Evolutionary conservation across 2,888 invertebrate genomes (phyloP).

Genomic region (Lathronympha strigana): DNA sequence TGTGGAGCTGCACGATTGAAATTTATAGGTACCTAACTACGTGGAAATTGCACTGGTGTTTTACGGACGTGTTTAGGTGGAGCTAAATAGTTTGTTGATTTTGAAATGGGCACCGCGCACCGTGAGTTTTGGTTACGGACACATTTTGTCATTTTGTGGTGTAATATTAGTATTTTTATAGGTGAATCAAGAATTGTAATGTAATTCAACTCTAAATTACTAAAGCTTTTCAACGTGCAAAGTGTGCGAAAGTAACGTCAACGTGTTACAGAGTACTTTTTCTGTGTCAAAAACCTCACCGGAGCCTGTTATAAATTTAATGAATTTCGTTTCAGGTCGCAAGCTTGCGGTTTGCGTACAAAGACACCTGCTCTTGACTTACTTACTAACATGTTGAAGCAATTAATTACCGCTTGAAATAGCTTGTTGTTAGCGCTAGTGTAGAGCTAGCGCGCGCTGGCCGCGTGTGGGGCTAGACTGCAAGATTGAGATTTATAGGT

Average conservation of each 20-base stretch:
- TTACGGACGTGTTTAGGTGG: slow-evolving; percentile 5
- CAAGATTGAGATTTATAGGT: slow-evolving; percentile 37
- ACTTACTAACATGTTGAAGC: slow-evolving; percentile 39
- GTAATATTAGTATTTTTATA: no score
- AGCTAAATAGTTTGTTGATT: background rate
- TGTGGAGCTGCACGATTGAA: slow-evolving; percentile 31
- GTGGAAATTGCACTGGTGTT: slow-evolving; percentile 32
- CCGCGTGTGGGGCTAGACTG: slow-evolving; percentile 33
- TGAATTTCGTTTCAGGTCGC: slow-evolving; percentile 23
- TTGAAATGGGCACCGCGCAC: slow-evolving; percentile 5
- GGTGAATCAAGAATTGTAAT: no score
- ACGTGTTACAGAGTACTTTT: slow-evolving; percentile 2
- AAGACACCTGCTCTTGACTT: slow-evolving; percentile 42
- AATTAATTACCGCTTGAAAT: slow-evolving; percentile 39
- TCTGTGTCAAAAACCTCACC: slow-evolving; percentile 7
- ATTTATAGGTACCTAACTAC: slow-evolving; percentile 37
- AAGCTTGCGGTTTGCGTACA: slow-evolving; percentile 29
- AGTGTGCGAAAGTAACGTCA: background rate
- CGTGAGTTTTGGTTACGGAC: no score
- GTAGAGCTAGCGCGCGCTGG: slow-evolving; percentile 29
- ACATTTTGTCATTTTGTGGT: no score
- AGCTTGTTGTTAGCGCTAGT: slow-evolving; percentile 40
- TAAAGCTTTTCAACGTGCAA: background rate
- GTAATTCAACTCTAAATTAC: background rate
- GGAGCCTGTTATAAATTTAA: slow-evolving; percentile 35